These are phyloP conservation scores for Equus quagga DNA, from an alignment of 2,113 vertebrate genomes.

Conservation along the genomic window DNA sequence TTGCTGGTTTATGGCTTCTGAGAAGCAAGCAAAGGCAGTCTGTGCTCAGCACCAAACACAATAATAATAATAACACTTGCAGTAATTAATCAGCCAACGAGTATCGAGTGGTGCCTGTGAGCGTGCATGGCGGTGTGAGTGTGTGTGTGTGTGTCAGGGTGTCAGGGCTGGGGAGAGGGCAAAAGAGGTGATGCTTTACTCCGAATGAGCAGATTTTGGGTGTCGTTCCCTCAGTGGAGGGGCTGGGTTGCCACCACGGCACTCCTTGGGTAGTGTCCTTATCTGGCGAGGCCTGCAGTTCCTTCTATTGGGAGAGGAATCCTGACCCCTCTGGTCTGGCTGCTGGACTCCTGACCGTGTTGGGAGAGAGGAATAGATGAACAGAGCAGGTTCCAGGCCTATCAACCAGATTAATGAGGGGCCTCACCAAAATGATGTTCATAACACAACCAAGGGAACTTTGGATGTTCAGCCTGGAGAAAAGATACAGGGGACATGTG, in stretches of 20 bases:
- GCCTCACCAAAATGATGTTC: not conserved
- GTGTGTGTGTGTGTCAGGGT: not conserved
- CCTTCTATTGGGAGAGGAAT: not conserved
- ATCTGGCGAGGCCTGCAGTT: not conserved
- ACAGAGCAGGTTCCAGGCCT: slow-evolving; percentile 19
- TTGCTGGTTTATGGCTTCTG: slow-evolving; percentile 80
- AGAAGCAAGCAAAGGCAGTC: slow-evolving; percentile 74
- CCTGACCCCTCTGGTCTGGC: not conserved
- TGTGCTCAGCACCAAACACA: slow-evolving; percentile 69
- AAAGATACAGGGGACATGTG: not conserved
- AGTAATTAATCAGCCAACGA: slow-evolving; percentile 75
- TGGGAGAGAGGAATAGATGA: not conserved
- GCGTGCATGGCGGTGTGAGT: not conserved
- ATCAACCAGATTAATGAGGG: slow-evolving; percentile 30
- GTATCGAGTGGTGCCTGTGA: slow-evolving; percentile 44
- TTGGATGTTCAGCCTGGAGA: not conserved
- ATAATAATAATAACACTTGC: slow-evolving; percentile 76
- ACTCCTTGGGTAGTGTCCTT: not conserved
- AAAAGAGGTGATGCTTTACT: not conserved
- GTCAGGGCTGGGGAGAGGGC: not conserved
- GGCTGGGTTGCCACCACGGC: not conserved
- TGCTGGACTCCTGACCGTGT: not conserved
- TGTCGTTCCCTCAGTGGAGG: not conserved
- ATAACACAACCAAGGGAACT: not conserved
- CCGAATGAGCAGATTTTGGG: not conserved